Evolutionary conservation across 2,888 invertebrate species (phyloP), one percentile per base, ranked within the genome.

Genomic region (Aspidiotus rigidus): DNA sequence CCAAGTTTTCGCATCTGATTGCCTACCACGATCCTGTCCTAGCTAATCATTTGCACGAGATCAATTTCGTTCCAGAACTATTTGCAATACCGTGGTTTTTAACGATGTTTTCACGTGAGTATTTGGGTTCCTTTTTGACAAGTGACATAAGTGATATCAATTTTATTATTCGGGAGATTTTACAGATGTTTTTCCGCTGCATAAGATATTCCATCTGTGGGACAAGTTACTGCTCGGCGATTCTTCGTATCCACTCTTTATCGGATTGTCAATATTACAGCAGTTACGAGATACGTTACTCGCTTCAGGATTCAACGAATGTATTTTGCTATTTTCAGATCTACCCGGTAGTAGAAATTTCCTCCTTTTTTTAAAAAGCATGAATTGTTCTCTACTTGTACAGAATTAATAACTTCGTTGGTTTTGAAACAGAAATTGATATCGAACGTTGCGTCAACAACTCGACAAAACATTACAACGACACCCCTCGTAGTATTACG

Each of bases 61-160:
- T 98, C 74, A 92, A 88, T 76, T 99, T 99, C 78, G 93, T 90
- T 74, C 97, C 99, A 0, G 97, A 99, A 79, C 82, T 98, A 15
- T 99, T 97, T 79, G 95, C 98, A 17, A 98, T 99, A 78, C 97
- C 98, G 0, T 99, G 98, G 98, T 98, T 97, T 78, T 82, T 98
- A 49, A 98, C 97, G 7, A 95, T 98, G 92, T 98, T 95, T 81
- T 95, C 96, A 70, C 96, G 95, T 96, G 80, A 87, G 89, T 85
- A 70, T 8, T 28, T 5, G 28, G 5, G 28, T 28, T 28, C 28
- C 28, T 28, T 5, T 28, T 28, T 28, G 28, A 28, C 28, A 28
- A 1, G 28, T 28, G 28, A 3, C 28, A 28, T 3, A 28, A 5
- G 28, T 28, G 28, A 28, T 28, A 28, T 5, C 28, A 5, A 28